Percentiles rank a stretch among this genome's conserved stretches.
These are phyloP conservation scores for Sphaeramia orbicularis DNA, from an alignment of 2,797 vertebrate genomes.

Conservation along the genomic window DNA sequence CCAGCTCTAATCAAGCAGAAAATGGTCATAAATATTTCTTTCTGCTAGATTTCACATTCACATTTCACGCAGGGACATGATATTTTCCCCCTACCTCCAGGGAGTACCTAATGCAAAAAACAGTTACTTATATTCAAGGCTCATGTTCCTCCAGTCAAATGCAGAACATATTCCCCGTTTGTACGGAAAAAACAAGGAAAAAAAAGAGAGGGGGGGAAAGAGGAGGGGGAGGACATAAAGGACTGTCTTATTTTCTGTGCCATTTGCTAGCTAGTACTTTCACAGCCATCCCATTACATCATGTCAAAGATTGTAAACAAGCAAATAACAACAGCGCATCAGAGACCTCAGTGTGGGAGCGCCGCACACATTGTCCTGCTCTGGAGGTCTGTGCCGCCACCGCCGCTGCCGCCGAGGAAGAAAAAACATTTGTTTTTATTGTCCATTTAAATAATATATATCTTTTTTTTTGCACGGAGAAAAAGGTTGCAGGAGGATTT, in stretches of 20 bases:
- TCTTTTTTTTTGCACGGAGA: slow-evolving; percentile 38
- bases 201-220: slow-evolving; percentile 6
- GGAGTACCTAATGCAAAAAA: slow-evolving; percentile 97
- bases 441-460: slow-evolving; percentile 80
- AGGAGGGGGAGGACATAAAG: slow-evolving; percentile 77
- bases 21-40: slow-evolving; percentile 99
- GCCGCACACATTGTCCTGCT: slow-evolving; percentile 41
- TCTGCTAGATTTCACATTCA: slow-evolving; percentile 99
- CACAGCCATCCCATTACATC: slow-evolving; percentile 86
- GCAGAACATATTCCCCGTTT: slow-evolving; percentile 86
- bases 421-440: slow-evolving; percentile 83
- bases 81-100: slow-evolving; percentile 92
- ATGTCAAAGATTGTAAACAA: slow-evolving; percentile 88
- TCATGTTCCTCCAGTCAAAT: slow-evolving; percentile 91
- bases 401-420: no score
- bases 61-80: slow-evolving; percentile 96
- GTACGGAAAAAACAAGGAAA: slow-evolving; percentile 41
- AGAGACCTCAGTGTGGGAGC: slow-evolving; percentile 59
- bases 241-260: slow-evolving; percentile 84
- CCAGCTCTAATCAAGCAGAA: slow-evolving; percentile 99
- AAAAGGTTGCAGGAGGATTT: slow-evolving; percentile 69
- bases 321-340: slow-evolving; percentile 87
- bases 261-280: slow-evolving; percentile 85
- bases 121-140: slow-evolving; percentile 95
- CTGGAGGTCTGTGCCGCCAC: slow-evolving; percentile 41